Evolutionary conservation across 2,113 vertebrate genomes (phyloP), one percentile per base, ranked within the genome.

Genomic region (Hypomesus transpacificus): DNA sequence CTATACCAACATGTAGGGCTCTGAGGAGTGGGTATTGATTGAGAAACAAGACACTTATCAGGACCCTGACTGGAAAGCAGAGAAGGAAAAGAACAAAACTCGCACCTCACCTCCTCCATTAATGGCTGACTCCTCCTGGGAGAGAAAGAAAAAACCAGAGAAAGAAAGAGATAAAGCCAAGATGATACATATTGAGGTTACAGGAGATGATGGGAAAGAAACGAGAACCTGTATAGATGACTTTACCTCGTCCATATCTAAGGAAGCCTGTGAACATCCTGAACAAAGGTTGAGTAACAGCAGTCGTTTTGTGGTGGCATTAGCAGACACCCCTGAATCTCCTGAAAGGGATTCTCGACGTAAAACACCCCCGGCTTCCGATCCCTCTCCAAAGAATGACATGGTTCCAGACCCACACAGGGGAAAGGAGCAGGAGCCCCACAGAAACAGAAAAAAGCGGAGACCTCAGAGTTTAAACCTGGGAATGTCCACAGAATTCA

Each of bases 11-110:
- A 95, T 93, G 78, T 98, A 99, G 97, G 96, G 94, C 82, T 97
- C 95, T 86, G 96, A 98, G 92, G 95, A 98, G 84, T 97, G 96
- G 96, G 97, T 99, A 92, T 95, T 99, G 92, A 94, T 99, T 95
- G 96, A 99, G 90, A 97, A 94, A 92, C 90, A 93, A 90, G 91
- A 91, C 85, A 84, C 88, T 91, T 94, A 91, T 92, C 93, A 94
- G 90, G 92, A 94, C 34, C 88, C 92, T 87, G 88, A 88, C 75
- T 89, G 85, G 85, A 91, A 86, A 75, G 79, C 77, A 77, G 88
- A 88, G 39, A 46, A 46, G 78, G 89, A 90, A 70, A 83, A 84
- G 80, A 88, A 83, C 77, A 87, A 84, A 76, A 72, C 66, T 75
- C 62, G 66, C 68, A 66, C 84, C 59, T 79, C 78, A 56, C 66